Evolutionary conservation across 2,888 invertebrate species (phyloP).

Genomic region (Acronicta aceris): DNA sequence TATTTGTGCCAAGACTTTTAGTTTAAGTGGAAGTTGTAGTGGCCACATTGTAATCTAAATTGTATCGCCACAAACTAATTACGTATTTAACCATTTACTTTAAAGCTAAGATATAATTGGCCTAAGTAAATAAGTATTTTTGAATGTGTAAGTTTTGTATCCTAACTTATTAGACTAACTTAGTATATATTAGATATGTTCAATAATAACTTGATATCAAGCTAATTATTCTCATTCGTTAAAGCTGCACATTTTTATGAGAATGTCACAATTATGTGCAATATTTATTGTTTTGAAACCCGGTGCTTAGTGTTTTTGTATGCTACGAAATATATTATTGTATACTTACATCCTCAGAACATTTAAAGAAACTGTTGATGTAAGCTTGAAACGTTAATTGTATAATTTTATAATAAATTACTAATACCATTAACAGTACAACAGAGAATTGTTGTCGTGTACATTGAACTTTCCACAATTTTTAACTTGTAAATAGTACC

Average conservation of each 20-base stretch:
- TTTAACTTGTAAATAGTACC: constrained; percentile 75
- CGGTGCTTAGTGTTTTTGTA: constrained; percentile 76
- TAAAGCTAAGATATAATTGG: constrained; percentile 77
- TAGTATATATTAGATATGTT: constrained; percentile 64
- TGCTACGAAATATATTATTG: constrained; percentile 51
- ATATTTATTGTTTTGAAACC: constrained; percentile 73
- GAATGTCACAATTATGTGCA: constrained; percentile 72
- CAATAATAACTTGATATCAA: constrained; percentile 56
- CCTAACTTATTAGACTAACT: constrained; percentile 72
- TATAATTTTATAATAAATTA: constrained; percentile 53
- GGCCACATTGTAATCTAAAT: constrained; percentile 68
- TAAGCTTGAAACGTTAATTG: constrained; percentile 64
- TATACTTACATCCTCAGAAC: constrained; percentile 80
- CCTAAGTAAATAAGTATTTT: constrained; percentile 85
- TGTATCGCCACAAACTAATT: constrained; percentile 63
- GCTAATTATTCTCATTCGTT: constrained; percentile 68
- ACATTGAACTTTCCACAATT: constrained; percentile 68
- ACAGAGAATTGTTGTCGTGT: constrained; percentile 60
- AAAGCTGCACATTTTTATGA: constrained; percentile 64
- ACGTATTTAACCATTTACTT: constrained; percentile 71
- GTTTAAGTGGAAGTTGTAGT: constrained; percentile 75
- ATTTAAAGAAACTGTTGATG: constrained; percentile 73
- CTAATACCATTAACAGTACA: constrained; percentile 57
- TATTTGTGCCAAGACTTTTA: constrained; percentile 87
- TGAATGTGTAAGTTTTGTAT: constrained; percentile 82